Evolutionary conservation across 2,113 vertebrate genomes (phyloP).

Genomic region (Chrysochloris asiatica): DNA sequence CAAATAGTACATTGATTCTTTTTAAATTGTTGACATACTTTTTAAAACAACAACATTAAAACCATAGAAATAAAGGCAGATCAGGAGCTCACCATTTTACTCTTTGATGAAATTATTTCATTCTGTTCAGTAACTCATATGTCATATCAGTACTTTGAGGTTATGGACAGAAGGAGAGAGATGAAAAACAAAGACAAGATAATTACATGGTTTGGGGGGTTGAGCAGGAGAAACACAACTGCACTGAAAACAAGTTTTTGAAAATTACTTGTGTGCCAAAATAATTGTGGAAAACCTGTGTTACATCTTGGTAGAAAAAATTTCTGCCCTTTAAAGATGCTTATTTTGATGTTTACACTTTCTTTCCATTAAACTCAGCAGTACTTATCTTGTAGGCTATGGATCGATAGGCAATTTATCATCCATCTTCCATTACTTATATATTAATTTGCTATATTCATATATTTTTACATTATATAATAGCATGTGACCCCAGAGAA

Average conservation of each 20-base stretch:
- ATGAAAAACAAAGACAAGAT: not conserved
- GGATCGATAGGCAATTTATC: not conserved
- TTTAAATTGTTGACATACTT: conserved; percentile 29
- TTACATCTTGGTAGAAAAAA: conserved; percentile 36
- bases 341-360: conserved; percentile 26
- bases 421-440: conserved; percentile 6
- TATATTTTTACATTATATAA: conserved; percentile 23
- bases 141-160: conserved; percentile 4
- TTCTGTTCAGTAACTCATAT: not conserved
- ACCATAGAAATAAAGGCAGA: not conserved
- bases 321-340: conserved; percentile 23
- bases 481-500: not conserved
- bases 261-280: conserved; percentile 32
- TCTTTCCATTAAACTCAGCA: conserved; percentile 34
- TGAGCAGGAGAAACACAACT: not conserved
- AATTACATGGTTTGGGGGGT: not conserved
- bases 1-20: not conserved
- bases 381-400: not conserved
- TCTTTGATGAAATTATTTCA: conserved; percentile 16
- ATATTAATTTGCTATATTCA: conserved; percentile 53
- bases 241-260: not conserved
- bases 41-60: conserved; percentile 29
- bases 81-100: not conserved
- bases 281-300: not conserved
- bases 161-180: not conserved